Evolutionary conservation across 2,888 invertebrate genomes (phyloP).

Genomic region (Palloptera scutellata): DNA sequence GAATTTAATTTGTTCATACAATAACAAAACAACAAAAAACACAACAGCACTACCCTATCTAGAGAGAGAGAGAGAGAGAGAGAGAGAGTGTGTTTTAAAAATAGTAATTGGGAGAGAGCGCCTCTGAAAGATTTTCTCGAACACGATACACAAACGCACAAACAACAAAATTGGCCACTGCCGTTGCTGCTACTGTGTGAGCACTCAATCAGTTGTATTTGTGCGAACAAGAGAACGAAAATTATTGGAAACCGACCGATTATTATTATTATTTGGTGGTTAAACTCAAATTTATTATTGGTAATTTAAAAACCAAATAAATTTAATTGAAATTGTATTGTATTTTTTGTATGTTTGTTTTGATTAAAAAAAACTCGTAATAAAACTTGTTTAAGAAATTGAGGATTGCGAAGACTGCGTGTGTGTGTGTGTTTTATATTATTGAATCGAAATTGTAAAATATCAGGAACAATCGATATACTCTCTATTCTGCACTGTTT

Average conservation of each 20-base stretch:
- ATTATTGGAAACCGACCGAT: conserved; percentile 40
- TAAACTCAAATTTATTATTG: conserved; percentile 26
- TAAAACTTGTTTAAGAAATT: no score
- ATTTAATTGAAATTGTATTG: conserved; percentile 9
- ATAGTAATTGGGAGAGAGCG: background rate
- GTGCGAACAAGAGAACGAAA: conserved; percentile 41
- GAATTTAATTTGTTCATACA: background rate
- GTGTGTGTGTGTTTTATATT: no score
- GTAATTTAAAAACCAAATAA: conserved; percentile 36
- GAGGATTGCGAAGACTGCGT: no score
- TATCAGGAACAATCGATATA: no score
- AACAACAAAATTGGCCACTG: no score
- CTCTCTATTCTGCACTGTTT: no score
- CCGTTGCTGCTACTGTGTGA: no score
- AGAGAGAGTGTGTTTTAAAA: conserved; percentile 7
- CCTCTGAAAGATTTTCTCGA: background rate
- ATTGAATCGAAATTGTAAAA: no score
- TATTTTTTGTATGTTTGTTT: no score
- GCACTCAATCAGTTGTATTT: conserved; percentile 12
- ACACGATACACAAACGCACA: no score
- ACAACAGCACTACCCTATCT: background rate
- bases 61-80: conserved; percentile 5
- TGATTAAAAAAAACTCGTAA: no score
- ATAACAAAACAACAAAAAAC: background rate
- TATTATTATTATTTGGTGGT: conserved; percentile 11